Conservation (phyloP, 2,888 invertebrate species). For the Latrodectus hesperus region DNA sequence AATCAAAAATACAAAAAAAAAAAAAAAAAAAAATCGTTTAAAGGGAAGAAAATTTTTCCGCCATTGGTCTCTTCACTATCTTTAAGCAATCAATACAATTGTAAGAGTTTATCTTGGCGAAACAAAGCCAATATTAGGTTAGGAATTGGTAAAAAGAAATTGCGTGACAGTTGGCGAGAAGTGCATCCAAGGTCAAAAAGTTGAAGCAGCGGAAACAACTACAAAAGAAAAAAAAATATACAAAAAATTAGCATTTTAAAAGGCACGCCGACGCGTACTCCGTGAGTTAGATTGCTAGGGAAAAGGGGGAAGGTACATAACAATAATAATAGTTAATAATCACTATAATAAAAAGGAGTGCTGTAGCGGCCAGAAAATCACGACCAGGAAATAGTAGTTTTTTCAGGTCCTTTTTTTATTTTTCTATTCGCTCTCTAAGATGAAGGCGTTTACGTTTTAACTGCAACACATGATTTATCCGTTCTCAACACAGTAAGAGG, state of each 20-base stretch:
- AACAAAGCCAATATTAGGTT: too few relatives aligned
- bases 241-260: conserved; percentile 49
- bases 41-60: too few relatives aligned
- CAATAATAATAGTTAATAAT: conserved; percentile 53
- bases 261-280: background rate
- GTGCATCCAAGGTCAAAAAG: conserved; percentile 24
- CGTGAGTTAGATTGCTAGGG: conserved; percentile 1
- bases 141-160: background rate
- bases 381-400: conserved; percentile 48
- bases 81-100: too few relatives aligned
- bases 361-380: conserved; percentile 23
- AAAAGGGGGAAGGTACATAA: conserved; percentile 14
- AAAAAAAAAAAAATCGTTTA: too few relatives aligned
- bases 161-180: conserved; percentile 8
- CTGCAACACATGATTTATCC: conserved; percentile 52
- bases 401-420: background rate
- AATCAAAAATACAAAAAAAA: too few relatives aligned
- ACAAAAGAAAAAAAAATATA: conserved; percentile 19
- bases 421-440: background rate
- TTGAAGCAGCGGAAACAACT: background rate
- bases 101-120: too few relatives aligned
- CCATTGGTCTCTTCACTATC: too few relatives aligned
- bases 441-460: conserved; percentile 38
- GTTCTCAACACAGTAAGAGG: conserved; percentile 17
- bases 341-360: conserved; percentile 38